Evolutionary conservation across 2,888 invertebrate genomes (phyloP).

Genomic region (Beris morrisii): DNA sequence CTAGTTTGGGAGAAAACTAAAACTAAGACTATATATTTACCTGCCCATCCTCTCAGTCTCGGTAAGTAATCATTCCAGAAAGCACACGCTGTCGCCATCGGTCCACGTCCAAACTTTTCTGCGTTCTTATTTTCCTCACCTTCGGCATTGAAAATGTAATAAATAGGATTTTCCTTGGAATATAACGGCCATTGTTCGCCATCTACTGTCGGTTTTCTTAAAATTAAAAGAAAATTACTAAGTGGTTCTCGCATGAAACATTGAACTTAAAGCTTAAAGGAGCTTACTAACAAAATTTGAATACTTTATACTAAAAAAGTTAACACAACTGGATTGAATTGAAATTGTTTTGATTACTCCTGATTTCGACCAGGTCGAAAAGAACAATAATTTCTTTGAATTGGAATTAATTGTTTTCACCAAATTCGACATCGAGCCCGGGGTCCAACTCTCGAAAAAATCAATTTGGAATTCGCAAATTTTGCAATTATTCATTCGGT

Average conservation of each 20-base stretch:
- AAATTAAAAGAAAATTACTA: constrained; percentile 6
- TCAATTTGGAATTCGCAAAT: no score
- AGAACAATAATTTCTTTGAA: no score
- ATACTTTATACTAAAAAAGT: not conserved
- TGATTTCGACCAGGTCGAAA: no score
- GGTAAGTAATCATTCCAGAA: constrained; percentile 97
- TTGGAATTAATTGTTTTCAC: no score
- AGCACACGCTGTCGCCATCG: constrained; percentile 84
- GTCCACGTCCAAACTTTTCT: constrained; percentile 67
- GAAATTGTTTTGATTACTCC: no score
- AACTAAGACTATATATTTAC: constrained; percentile 52
- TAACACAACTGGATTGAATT: no score
- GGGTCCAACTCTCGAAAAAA: no score
- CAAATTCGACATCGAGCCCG: no score
- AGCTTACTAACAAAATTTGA: not conserved
- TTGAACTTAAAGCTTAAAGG: no score
- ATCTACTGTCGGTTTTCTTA: constrained; percentile 47
- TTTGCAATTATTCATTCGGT: no score
- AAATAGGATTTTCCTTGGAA: constrained; percentile 80
- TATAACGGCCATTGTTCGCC: constrained; percentile 82
- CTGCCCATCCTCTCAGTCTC: constrained; percentile 74
- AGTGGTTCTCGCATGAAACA: not conserved
- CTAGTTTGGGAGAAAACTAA: no score
- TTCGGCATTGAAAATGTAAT: constrained; percentile 87
- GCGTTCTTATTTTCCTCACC: constrained; percentile 64